Percentiles rank a stretch among this genome's conserved stretches.
Conservation (phyloP, 2,888 invertebrate species). For the Aphidoletes aphidimyza region DNA sequence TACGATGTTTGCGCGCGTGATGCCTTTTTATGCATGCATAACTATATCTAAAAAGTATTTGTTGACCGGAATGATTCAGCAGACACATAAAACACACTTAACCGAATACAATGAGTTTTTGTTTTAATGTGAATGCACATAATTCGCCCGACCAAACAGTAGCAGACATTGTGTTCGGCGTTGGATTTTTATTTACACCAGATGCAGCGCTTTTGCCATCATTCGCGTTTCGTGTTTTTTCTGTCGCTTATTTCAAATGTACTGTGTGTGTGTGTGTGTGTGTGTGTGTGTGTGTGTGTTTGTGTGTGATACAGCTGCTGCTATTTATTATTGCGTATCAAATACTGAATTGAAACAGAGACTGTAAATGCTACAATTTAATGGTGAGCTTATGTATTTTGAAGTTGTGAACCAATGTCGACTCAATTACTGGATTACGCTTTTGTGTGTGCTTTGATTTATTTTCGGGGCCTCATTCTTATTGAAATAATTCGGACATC, state of each 20-base stretch:
- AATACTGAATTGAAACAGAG: neutral
- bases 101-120: slow-evolving; percentile 35
- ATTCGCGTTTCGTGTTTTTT: too few species aligned
- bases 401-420: neutral
- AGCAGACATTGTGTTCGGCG: neutral
- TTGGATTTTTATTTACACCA: slow-evolving; percentile 1
- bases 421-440: neutral
- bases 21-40: slow-evolving; percentile 10
- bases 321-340: neutral
- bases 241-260: too few species aligned
- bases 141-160: slow-evolving; percentile 17
- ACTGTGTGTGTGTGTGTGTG: too few species aligned
- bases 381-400: neutral
- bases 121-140: slow-evolving; percentile 41
- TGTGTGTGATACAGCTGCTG: slow-evolving; percentile 41
- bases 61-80: slow-evolving; percentile 4
- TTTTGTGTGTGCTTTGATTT: neutral
- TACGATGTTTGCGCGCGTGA: neutral
- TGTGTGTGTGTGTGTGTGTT: too few species aligned
- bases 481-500: neutral
- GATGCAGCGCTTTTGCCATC: neutral
- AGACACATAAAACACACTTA: slow-evolving; percentile 44
- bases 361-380: neutral
- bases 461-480: neutral
- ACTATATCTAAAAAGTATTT: neutral